Evolutionary conservation across 2,113 vertebrate species (phyloP), one percentile per base, ranked within the genome.

Genomic region (Athene cunicularia): DNA sequence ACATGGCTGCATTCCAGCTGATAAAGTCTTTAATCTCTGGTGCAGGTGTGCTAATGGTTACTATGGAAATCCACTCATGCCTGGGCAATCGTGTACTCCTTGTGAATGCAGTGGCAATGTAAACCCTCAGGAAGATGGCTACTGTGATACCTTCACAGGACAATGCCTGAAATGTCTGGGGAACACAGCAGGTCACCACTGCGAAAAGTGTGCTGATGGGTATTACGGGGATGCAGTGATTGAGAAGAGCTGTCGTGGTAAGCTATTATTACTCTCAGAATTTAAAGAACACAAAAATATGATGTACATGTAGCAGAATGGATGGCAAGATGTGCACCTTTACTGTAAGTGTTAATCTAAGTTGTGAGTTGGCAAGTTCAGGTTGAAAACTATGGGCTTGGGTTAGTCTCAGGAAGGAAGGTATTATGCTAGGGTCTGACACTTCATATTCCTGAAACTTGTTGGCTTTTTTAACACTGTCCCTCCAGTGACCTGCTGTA

Each of bases 1-100:
- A 27, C 22, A 12, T 24, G 23, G n/a, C 18, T 8, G 17, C 18
- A 27, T 56, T 89, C 17, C 41, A 83, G 56, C 59, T 90, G 80
- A 93, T 82, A 30, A 47, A 14, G 7, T 22, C 94, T 91, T 88
- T 85, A 4, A 89, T 96, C 20, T 84, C 24, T 71, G 45, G 35
- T 96, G 27, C 96, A 99, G 99, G 98, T 99, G 99, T 91, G 98
- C 98, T 74, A 98, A 98, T 39, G 99, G 99, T 96, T 99, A 99
- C 98, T 98, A 99, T 59, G 99, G 99, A 73, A 98, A 99, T 97
- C 99, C 99, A 24, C 96, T 98, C 2, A 86, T 98, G 3, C 97
- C 98, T 11, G 99, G 99, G 16, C 98, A 98, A 10, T 91, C 95
- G 0, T 99, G 99, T 50, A 28, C 96, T 41, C 98, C 89, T 22